Percentiles rank a stretch among this genome's conserved stretches.
Conservation (phyloP, 2,113 vertebrate genomes). For the Hippocampus barbouri region DNA sequence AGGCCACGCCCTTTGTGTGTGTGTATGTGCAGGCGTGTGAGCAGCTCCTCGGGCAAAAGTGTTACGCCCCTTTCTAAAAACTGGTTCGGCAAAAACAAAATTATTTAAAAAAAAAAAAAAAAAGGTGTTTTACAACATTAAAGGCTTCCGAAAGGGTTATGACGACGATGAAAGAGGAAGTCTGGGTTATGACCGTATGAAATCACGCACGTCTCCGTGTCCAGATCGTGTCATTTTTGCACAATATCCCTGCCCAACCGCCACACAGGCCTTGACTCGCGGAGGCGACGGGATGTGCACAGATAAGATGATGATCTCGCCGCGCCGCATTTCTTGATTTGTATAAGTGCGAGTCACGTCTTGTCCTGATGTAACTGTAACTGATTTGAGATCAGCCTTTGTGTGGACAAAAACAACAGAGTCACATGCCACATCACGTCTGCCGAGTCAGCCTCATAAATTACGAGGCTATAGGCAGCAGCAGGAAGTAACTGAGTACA, state of each 20-base stretch:
- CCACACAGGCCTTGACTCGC: slow-evolving; percentile 43
- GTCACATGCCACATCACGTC: not conserved
- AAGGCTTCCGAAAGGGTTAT: not conserved
- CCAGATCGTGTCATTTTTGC: not conserved
- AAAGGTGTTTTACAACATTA: not conserved
- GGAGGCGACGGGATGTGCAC: not conserved
- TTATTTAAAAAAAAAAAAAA: not conserved
- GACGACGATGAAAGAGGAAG: not conserved
- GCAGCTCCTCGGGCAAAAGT: not conserved
- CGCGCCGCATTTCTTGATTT: not conserved
- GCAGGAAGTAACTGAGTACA: too few relatives aligned
- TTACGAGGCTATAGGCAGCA: not conserved
- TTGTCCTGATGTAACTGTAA: not conserved
- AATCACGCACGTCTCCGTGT: not conserved
- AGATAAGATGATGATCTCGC: not conserved
- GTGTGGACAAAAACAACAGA: not conserved
- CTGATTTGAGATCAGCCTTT: not conserved
- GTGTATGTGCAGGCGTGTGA: not conserved
- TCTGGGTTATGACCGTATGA: not conserved
- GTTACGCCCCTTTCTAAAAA: slow-evolving; percentile 7
- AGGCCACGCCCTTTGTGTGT: not conserved
- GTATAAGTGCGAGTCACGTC: not conserved
- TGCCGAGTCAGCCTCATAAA: not conserved
- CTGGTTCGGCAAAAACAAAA: slow-evolving; percentile 11
- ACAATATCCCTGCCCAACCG: slow-evolving; percentile 13